phyloP scores from a whole-genome alignment of 2,113 vertebrate genomes.

The Epinephelus moara region DNA sequence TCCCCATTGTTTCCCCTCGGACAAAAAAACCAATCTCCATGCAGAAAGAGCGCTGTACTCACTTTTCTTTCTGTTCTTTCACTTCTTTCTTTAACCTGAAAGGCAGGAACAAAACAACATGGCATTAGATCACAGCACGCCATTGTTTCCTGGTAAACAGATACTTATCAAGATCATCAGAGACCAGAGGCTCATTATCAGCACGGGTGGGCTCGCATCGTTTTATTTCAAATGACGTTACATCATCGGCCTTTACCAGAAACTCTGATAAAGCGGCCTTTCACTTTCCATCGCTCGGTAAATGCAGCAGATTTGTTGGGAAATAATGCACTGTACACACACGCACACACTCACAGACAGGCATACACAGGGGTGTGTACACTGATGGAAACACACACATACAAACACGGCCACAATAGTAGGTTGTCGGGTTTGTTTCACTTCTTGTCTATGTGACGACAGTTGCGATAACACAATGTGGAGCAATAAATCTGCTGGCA shows the following conservation, averaged over 20 bases:
- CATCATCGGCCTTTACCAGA: slow-evolving; percentile 53
- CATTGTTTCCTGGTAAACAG: slow-evolving; percentile 58
- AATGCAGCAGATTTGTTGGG: slow-evolving; percentile 30
- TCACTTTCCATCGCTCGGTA: slow-evolving; percentile 48
- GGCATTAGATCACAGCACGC: slow-evolving; percentile 63
- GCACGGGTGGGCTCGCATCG: slow-evolving; percentile 38
- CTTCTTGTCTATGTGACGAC: slow-evolving; percentile 29
- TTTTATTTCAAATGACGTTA: slow-evolving; percentile 41
- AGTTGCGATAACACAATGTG: slow-evolving; percentile 54
- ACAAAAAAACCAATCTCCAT: slow-evolving; percentile 49
- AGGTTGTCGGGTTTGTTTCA: slow-evolving; percentile 45
- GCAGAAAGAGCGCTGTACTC: slow-evolving; percentile 84
- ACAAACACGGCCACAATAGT: slow-evolving; percentile 31
- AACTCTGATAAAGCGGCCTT: slow-evolving; percentile 48
- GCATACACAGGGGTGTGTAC: slow-evolving; percentile 25
- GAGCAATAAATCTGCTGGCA: slow-evolving; percentile 57
- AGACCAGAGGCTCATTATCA: slow-evolving; percentile 31
- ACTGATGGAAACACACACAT: slow-evolving; percentile 16
- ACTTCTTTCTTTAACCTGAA: slow-evolving; percentile 95
- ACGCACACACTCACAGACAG: background rate
- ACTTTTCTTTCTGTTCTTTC: slow-evolving; percentile 94
- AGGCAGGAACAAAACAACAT: slow-evolving; percentile 74
- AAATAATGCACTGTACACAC: slow-evolving; percentile 27
- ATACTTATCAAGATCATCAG: slow-evolving; percentile 54
- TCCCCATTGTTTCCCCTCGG: slow-evolving; percentile 47